Evolutionary conservation across 2,113 vertebrate genomes (phyloP).

Genomic region (Pleuronectes platessa): DNA sequence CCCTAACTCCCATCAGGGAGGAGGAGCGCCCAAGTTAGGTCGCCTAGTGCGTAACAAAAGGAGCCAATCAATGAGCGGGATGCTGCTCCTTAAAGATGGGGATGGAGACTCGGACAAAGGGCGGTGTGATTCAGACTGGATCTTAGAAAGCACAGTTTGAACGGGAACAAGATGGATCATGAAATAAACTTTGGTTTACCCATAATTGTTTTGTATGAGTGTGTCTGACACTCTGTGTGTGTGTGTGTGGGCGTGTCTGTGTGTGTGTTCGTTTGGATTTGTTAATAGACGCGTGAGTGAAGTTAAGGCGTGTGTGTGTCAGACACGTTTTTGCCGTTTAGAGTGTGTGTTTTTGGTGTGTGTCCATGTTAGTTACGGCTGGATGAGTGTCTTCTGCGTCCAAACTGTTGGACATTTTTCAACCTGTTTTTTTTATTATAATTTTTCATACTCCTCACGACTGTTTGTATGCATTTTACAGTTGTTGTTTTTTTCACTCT

Average conservation of each 20-base stretch:
- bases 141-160: slow-evolving; percentile 96
- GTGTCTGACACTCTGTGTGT: not conserved
- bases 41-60: slow-evolving; percentile 84
- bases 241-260: slow-evolving; percentile 30
- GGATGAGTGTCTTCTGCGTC: not conserved
- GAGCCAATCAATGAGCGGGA: slow-evolving; percentile 93
- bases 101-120: slow-evolving; percentile 81
- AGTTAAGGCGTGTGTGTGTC: slow-evolving; percentile 22
- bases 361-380: slow-evolving; percentile 17
- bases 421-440: slow-evolving; percentile 38
- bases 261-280: slow-evolving; percentile 44
- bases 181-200: slow-evolving; percentile 48
- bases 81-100: slow-evolving; percentile 82
- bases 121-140: slow-evolving; percentile 90
- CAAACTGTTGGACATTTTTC: slow-evolving; percentile 14
- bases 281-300: slow-evolving; percentile 42
- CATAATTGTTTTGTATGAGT: slow-evolving; percentile 48
- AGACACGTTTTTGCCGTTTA: slow-evolving; percentile 41
- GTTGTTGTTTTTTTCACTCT: slow-evolving; percentile 41
- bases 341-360: slow-evolving; percentile 44
- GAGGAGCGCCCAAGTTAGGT: slow-evolving; percentile 75
- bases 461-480: slow-evolving; percentile 61
- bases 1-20: slow-evolving; percentile 53
- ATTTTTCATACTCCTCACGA: slow-evolving; percentile 49
- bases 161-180: slow-evolving; percentile 38